Base-by-base conservation (phyloP, 2,888 invertebrate genomes). In the Apotomis betuletana region DNA sequence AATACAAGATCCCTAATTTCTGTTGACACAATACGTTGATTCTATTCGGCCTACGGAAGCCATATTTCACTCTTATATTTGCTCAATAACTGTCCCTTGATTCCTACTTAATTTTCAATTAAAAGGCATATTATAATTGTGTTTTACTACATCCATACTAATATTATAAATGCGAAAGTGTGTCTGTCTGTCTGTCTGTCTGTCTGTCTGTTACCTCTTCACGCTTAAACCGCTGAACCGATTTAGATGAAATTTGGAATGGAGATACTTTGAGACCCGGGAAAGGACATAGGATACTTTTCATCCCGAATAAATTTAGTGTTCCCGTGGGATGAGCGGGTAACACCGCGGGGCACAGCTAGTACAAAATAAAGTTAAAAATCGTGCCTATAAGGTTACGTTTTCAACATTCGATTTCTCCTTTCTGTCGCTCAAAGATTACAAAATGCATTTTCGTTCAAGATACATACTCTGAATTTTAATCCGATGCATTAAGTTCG, bases 51-150 rank as follows among this genome's bases (percentile, higher is more conserved):
- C 68, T 63, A 72, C 72, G 68, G 72, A 72, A 72, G 72, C 62
- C 58, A 72, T 68, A 72, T 52, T 54, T 72, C 71, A 67, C 52
- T 67, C 44, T 63, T 63, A 68, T 68, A 68, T 68, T 68, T 63
- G 52, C 44, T 51, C 59, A 68, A 63, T 62, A 72, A 72, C 67
- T 72, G 72, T 63, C 27, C 57, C 51, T 59, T 38, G 57, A 13
- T 49, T 49, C 5, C 12, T 36, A 67, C 49, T 12, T 13, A 36
- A 38, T 51, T 59, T 15, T n/a, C 8, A 58, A 41, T 41, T 13
- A 38, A 36, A 51, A 67, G 12, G 5, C 12, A 4, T 27, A 49
- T 38, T 41, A 5, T 9, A 51, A 59, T 38, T 51, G 15, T 36
- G 4, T 15, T 46, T 67, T 59, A 8, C 3, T 38, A 0, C 3